These are phyloP conservation scores for Harlomillsia oculata DNA, from an alignment of 1,140 invertebrate genomes.

Conservation along the genomic window DNA sequence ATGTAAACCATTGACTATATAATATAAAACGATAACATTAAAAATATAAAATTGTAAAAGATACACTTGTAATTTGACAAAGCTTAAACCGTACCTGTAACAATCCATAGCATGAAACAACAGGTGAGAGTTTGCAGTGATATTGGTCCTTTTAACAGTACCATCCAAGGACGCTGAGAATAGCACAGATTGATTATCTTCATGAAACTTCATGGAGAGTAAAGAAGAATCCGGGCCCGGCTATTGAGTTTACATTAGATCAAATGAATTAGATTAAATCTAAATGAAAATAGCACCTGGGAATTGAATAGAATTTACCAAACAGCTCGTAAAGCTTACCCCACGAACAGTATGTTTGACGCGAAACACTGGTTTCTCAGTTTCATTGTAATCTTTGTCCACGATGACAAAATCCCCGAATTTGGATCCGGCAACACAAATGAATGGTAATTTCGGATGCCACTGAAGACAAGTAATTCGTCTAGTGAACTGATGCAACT, in stretches of 20 bases:
- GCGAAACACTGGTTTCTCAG: background rate
- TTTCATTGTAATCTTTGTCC: background rate
- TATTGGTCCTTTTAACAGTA: no score
- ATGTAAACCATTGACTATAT: slow-evolving; percentile 31
- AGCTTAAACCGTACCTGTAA: no score
- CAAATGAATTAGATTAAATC: no score
- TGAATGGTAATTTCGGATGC: slow-evolving; percentile 16
- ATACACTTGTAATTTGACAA: no score
- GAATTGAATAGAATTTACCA: background rate
- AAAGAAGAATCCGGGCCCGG: slow-evolving; percentile 18
- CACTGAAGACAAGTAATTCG: slow-evolving; percentile 19
- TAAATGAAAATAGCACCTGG: background rate
- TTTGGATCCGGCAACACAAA: slow-evolving; percentile 15
- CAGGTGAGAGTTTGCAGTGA: no score
- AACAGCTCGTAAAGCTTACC: background rate
- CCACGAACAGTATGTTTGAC: background rate
- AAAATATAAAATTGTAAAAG: no score
- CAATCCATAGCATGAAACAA: no score
- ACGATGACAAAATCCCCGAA: slow-evolving; percentile 20
- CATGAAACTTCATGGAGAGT: slow-evolving; percentile 21
- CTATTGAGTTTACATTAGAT: no score
- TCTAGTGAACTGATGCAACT: background rate
- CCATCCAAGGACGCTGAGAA: slow-evolving; percentile 18
- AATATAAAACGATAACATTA: no score
- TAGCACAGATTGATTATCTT: background rate